A percentile compares a stretch with the other conserved stretches of the same genome.
phyloP scores from a whole-genome alignment of 2,797 vertebrate genomes.

The Neostethus bicornis region DNA sequence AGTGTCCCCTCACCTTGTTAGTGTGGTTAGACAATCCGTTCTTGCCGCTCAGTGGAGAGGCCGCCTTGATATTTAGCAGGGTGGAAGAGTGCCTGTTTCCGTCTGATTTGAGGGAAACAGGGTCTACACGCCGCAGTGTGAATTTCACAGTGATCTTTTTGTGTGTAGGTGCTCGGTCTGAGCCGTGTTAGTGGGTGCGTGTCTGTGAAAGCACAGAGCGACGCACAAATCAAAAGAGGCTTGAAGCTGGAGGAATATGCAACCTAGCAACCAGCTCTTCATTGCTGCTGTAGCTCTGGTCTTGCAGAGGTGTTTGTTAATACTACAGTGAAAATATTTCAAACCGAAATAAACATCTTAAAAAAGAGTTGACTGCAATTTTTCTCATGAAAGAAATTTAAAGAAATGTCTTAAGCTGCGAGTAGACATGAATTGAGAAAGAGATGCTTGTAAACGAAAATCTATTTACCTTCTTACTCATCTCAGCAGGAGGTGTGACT shows the following conservation, averaged over 20 bases:
- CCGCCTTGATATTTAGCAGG: constrained; percentile 37
- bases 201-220: constrained; percentile 48
- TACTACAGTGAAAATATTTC: constrained; percentile 11
- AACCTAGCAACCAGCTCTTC: constrained; percentile 65
- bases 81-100: constrained; percentile 35
- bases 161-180: constrained; percentile 26
- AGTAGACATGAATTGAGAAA: constrained; percentile 24
- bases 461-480: constrained; percentile 48
- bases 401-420: constrained; percentile 1
- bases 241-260: constrained; percentile 52
- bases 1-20: constrained; percentile 71
- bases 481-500: constrained; percentile 44
- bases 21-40: constrained; percentile 45
- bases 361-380: neutral
- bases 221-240: constrained; percentile 56
- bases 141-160: constrained; percentile 13
- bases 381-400: neutral
- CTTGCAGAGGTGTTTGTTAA: constrained; percentile 12
- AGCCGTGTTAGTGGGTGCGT: constrained; percentile 47
- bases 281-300: constrained; percentile 39
- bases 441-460: constrained; percentile 52
- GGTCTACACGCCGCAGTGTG: constrained; percentile 17
- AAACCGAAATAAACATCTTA: constrained; percentile 4
- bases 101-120: constrained; percentile 38
- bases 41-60: constrained; percentile 26